These are phyloP conservation scores for Diabrotica undecimpunctata DNA, from an alignment of 1,140 invertebrate genomes.

Conservation along the genomic window DNA sequence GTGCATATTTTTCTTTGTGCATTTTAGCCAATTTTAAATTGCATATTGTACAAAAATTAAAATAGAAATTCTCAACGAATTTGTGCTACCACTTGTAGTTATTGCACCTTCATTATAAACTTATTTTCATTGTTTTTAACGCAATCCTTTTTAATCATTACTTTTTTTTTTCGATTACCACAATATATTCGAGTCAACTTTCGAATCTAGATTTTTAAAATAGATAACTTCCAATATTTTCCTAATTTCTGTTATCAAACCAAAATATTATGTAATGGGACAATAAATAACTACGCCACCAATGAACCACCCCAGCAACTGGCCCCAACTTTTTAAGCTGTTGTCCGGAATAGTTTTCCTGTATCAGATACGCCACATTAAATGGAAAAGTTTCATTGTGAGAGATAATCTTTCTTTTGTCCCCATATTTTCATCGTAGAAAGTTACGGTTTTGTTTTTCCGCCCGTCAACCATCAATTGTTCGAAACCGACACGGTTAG, in stretches of 20 bases:
- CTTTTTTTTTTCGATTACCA: too few relatives aligned
- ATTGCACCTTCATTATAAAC: too few relatives aligned
- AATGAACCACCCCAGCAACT: conserved; percentile 4
- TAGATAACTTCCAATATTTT: not conserved
- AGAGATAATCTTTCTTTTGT: conserved; percentile 19
- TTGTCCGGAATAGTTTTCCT: conserved; percentile 11
- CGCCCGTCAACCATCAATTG: conserved; percentile 16
- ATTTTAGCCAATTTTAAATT: too few relatives aligned
- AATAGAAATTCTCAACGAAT: too few relatives aligned
- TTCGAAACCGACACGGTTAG: conserved; percentile 16
- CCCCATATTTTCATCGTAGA: conserved; percentile 16
- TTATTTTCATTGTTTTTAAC: too few relatives aligned
- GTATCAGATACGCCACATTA: conserved; percentile 21
- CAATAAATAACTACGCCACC: not conserved
- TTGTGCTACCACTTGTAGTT: too few relatives aligned
- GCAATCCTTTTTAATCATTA: too few relatives aligned
- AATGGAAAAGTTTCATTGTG: conserved; percentile 19
- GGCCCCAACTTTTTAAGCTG: conserved; percentile 9
- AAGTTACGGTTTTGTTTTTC: conserved; percentile 20
- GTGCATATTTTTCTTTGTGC: too few relatives aligned
- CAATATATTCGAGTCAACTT: not conserved
- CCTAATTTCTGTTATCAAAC: not conserved
- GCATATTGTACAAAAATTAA: too few relatives aligned
- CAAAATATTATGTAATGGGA: not conserved
- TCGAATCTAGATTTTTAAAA: not conserved